Evolutionary conservation across 2,888 invertebrate genomes (phyloP), one percentile per base, ranked within the genome.

Genomic region (Alcis repandata): DNA sequence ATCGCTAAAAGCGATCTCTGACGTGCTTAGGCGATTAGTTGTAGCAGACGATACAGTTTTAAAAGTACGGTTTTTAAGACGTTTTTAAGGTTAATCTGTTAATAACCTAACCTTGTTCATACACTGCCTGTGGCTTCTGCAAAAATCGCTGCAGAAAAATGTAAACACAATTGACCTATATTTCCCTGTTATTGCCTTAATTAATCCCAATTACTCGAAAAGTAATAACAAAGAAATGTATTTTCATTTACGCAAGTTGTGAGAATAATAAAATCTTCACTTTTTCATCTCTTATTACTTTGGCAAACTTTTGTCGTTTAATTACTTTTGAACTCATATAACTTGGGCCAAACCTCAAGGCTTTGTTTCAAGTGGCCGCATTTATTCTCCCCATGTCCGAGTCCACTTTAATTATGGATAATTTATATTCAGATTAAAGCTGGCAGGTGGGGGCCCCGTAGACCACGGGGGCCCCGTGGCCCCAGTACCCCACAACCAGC

Each of bases 361-460:
- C 88, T 90, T 91, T 90, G 89, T 90, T 90, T 88, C 91, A 89
- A 91, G 91, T 89, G 89, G 87, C 84, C 90, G 86, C 92, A 92
- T 92, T 92, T 91, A 92, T 92, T 91, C 92, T 81, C 84, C 82
- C 84, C 83, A 84, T 90, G 92, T 91, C 92, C 91, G 87, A 90
- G 86, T 88, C 84, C 84, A 89, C 88, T 91, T 92, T 92, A 92
- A 92, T 92, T 92, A 91, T 90, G 87, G 88, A 91, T 90, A 92
- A 92, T 92, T 92, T 92, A 92, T 92, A 92, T 92, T 91, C 92
- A 92, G 92, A 91, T 92, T 92, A 92, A 87, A 86, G 81, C 82
- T 80, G 83, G 78, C 91, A 90, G 92, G 91, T 90, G 90, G 85
- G 62, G 36, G 48, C 17, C 38, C 52, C 53, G 22, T 32, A 33